Conservation (phyloP, 2,888 invertebrate species). For the Trichogramma evanescens region DNA sequence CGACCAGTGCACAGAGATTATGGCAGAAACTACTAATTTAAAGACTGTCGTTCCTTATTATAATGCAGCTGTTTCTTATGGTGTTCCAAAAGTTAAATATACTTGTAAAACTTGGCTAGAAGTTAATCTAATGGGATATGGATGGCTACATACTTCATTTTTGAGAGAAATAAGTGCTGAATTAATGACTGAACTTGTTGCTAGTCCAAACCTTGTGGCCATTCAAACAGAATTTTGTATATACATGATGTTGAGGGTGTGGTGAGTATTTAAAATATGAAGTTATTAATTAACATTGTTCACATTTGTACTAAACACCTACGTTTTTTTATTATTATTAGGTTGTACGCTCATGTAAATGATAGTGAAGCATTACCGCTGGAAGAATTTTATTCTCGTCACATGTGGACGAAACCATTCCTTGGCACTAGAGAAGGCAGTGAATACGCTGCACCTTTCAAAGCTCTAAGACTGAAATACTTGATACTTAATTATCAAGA, state of each 20-base stretch:
- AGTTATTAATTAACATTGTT: neutral
- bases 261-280: constrained; percentile 43
- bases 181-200: constrained; percentile 59
- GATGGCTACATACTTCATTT: constrained; percentile 52
- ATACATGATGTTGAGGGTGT: constrained; percentile 63
- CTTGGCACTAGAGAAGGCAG: constrained; percentile 56
- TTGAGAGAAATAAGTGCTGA: constrained; percentile 59
- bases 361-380: constrained; percentile 34
- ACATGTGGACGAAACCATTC: constrained; percentile 49
- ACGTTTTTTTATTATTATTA: constrained; percentile 15
- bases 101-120: constrained; percentile 64
- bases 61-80: constrained; percentile 62
- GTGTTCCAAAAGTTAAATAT: constrained; percentile 56
- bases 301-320: neutral
- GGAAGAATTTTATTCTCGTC: constrained; percentile 40
- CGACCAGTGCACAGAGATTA: constrained; percentile 65
- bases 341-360: constrained; percentile 38
- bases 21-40: constrained; percentile 68
- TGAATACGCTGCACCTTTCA: constrained; percentile 57
- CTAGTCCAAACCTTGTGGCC: constrained; percentile 62
- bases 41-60: constrained; percentile 64
- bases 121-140: constrained; percentile 60
- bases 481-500: constrained; percentile 65
- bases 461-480: constrained; percentile 60
- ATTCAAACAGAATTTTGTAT: constrained; percentile 74